Percentiles rank a stretch among this genome's conserved stretches.
Conservation (phyloP, 2,888 invertebrate species). For the Notodonta ziczac region DNA sequence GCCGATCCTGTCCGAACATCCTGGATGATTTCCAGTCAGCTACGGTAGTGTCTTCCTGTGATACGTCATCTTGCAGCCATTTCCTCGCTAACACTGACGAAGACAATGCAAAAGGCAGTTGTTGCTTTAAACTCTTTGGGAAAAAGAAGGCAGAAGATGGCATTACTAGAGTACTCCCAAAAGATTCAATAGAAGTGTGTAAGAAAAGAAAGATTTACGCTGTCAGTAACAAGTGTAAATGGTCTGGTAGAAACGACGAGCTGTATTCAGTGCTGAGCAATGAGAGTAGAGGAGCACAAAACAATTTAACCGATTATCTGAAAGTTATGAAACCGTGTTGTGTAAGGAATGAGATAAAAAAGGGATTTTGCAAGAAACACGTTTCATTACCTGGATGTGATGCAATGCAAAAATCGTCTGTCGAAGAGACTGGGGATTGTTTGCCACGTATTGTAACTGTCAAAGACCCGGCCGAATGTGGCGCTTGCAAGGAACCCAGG, state of each 20-base stretch:
- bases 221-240: constrained; percentile 50
- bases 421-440: constrained; percentile 21
- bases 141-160: constrained; percentile 39
- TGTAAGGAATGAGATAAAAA: constrained; percentile 17
- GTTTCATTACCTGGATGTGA: constrained; percentile 54
- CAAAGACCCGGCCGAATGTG: constrained; percentile 41
- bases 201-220: constrained; percentile 62
- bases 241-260: constrained; percentile 38
- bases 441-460: constrained; percentile 47
- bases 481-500: constrained; percentile 30
- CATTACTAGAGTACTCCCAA: constrained; percentile 52
- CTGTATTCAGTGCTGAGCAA: constrained; percentile 37
- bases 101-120: constrained; percentile 18
- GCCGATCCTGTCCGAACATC: constrained; percentile 66
- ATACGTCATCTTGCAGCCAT: constrained; percentile 40
- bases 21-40: constrained; percentile 55
- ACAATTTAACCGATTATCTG: constrained; percentile 22
- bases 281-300: constrained; percentile 41
- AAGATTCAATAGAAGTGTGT: constrained; percentile 71
- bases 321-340: constrained; percentile 34
- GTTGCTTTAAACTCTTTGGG: constrained; percentile 35
- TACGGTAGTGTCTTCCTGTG: constrained; percentile 50
- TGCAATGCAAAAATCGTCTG: constrained; percentile 27
- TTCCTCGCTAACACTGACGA: constrained; percentile 24
- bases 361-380: constrained; percentile 45